Conservation (phyloP, 2,797 vertebrate genomes). For the Sphenodon punctatus region DNA sequence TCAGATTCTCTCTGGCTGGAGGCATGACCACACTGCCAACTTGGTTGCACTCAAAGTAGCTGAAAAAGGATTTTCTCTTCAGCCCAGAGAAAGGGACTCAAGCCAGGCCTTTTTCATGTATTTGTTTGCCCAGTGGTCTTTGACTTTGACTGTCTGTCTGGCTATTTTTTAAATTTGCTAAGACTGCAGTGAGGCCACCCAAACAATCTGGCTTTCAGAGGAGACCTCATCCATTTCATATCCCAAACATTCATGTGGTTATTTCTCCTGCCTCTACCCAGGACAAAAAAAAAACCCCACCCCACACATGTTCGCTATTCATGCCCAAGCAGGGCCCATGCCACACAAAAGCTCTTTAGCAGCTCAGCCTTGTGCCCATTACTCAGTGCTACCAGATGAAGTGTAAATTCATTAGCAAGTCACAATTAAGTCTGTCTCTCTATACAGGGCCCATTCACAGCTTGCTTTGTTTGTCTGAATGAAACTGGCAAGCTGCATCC, state of each 20-base stretch:
- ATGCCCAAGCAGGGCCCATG: not conserved
- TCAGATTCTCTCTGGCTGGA: not conserved
- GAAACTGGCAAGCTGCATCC: slow-evolving; percentile 26
- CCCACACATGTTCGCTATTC: slow-evolving; percentile 3
- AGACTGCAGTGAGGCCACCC: not conserved
- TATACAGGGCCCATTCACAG: slow-evolving; percentile 31
- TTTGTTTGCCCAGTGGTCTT: not conserved
- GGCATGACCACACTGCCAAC: not conserved
- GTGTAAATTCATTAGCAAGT: slow-evolving; percentile 60
- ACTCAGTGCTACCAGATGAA: slow-evolving; percentile 34
- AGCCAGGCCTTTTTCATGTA: not conserved
- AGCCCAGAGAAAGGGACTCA: not conserved
- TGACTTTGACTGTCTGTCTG: not conserved
- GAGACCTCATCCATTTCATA: not conserved
- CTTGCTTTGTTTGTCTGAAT: slow-evolving; percentile 48
- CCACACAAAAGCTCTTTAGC: slow-evolving; percentile 19
- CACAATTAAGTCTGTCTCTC: slow-evolving; percentile 59
- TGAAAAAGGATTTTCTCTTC: not conserved
- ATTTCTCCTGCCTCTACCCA: not conserved
- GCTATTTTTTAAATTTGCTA: not conserved
- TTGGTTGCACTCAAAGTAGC: not conserved
- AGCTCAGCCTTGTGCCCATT: slow-evolving; percentile 20
- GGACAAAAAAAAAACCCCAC: too few relatives aligned
- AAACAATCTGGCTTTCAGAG: too few relatives aligned
- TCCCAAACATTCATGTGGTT: not conserved